phyloP scores from a whole-genome alignment of 2,888 invertebrate species.

The Chesias legatella region DNA sequence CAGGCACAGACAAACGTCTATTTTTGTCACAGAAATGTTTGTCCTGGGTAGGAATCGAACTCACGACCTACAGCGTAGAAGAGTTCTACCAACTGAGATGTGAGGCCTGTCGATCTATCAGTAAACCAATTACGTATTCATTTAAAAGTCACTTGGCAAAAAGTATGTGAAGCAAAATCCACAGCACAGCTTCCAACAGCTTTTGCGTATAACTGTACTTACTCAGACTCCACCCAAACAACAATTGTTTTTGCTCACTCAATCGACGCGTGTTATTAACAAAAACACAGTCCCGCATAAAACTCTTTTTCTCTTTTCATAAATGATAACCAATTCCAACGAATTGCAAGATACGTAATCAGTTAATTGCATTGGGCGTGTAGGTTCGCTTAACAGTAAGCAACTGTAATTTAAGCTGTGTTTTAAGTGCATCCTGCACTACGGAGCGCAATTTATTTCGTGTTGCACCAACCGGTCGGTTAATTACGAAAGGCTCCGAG shows the following conservation, averaged over 20 bases:
- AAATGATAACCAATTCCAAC: constrained; percentile 18
- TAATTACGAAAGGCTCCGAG: constrained; percentile 46
- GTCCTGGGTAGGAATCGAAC: no score
- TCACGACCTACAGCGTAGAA: no score
- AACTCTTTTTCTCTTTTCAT: constrained; percentile 10
- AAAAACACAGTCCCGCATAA: constrained; percentile 15
- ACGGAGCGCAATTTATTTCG: constrained; percentile 8
- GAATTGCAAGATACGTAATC: constrained; percentile 28
- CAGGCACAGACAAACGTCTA: no score
- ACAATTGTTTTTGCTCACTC: constrained; percentile 35
- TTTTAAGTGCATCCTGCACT: constrained; percentile 33
- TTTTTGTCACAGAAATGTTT: no score
- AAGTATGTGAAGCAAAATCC: no score
- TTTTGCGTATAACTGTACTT: constrained; percentile 17
- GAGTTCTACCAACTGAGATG: no score
- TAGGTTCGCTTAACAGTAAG: constrained; percentile 19
- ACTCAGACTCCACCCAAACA: constrained; percentile 35
- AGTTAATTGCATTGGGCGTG: constrained; percentile 25
- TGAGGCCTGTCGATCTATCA: no score
- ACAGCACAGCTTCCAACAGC: no score
- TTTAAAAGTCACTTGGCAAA: no score
- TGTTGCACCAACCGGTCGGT: constrained; percentile 21
- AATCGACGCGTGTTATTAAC: constrained; percentile 20
- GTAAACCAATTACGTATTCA: no score
- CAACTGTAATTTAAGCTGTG: constrained; percentile 23